Conservation (phyloP, 2,113 vertebrate species). For the Brachionichthys hirsutus region DNA sequence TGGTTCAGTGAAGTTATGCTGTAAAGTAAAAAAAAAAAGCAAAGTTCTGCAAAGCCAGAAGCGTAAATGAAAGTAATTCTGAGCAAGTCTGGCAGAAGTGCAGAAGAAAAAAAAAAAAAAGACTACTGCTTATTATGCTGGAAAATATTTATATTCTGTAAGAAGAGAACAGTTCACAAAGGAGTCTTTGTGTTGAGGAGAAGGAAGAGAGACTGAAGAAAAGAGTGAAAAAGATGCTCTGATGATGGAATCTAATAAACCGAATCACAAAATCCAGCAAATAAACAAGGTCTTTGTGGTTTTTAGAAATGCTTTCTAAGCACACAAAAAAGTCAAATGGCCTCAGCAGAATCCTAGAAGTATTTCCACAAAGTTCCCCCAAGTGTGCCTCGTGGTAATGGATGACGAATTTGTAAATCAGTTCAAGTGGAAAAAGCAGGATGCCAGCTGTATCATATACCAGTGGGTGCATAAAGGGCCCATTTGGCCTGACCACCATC, state of each 20-base stretch:
- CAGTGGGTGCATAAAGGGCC: slow-evolving; percentile 35
- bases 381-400: slow-evolving; percentile 1
- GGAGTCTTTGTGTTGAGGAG: slow-evolving; percentile 1
- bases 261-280: slow-evolving; percentile 1
- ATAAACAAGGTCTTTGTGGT: not conserved
- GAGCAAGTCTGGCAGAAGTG: slow-evolving; percentile 17
- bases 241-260: slow-evolving; percentile 9
- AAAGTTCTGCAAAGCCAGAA: slow-evolving; percentile 4
- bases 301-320: slow-evolving; percentile 6
- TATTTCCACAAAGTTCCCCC: not conserved
- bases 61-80: slow-evolving; percentile 26
- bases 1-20: slow-evolving; percentile 14
- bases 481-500: slow-evolving; percentile 37
- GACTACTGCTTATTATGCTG: slow-evolving; percentile 8
- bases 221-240: not conserved
- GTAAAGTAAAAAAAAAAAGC: slow-evolving; percentile 4
- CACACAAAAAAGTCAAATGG: not conserved
- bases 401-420: slow-evolving; percentile 11
- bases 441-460: slow-evolving; percentile 26
- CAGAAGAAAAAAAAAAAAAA: slow-evolving; percentile 10
- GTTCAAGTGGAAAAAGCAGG: slow-evolving; percentile 17
- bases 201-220: not conserved
- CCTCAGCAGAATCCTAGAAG: no score
- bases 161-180: slow-evolving; percentile 6
- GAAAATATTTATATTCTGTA: slow-evolving; percentile 20